These are phyloP conservation scores for Synergus umbraculus DNA, from an alignment of 2,888 invertebrate genomes.

Conservation along the genomic window DNA sequence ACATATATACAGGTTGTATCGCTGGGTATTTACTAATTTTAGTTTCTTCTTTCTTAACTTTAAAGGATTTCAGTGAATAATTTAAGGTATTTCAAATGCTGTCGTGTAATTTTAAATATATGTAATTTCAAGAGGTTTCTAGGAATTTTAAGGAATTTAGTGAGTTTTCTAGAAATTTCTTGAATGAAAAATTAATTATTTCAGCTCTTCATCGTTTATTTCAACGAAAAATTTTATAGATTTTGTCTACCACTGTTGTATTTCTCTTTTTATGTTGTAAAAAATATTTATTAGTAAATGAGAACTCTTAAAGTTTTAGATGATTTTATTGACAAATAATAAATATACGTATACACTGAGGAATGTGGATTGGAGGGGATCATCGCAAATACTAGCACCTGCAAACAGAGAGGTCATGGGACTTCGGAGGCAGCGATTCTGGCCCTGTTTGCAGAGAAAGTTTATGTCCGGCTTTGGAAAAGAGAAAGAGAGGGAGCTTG, in stretches of 20 bases:
- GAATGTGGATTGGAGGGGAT: constrained; percentile 12
- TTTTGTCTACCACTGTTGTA: neutral
- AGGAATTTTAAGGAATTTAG: too few species aligned
- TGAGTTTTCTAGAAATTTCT: too few species aligned
- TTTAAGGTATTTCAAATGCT: too few species aligned
- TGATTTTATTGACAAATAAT: neutral
- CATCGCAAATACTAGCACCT: constrained; percentile 32
- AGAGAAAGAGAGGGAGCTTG: neutral
- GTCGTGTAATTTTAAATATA: too few species aligned
- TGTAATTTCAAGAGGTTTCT: too few species aligned
- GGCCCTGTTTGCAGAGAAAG: constrained; percentile 40
- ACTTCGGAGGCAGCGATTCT: constrained; percentile 27
- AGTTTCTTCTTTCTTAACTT: too few species aligned
- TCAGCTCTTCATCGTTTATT: too few species aligned
- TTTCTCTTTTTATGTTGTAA: neutral
- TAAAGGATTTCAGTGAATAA: too few species aligned
- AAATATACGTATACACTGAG: neutral
- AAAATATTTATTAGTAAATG: neutral
- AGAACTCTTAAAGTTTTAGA: neutral
- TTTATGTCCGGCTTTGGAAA: constrained; percentile 29
- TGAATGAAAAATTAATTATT: too few species aligned
- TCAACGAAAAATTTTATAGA: too few species aligned
- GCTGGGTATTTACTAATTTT: too few species aligned
- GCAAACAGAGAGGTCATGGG: constrained; percentile 36
- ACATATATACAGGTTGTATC: too few species aligned